phyloP scores from a whole-genome alignment of 2,888 invertebrate genomes.

The Stegana nigrithorax region DNA sequence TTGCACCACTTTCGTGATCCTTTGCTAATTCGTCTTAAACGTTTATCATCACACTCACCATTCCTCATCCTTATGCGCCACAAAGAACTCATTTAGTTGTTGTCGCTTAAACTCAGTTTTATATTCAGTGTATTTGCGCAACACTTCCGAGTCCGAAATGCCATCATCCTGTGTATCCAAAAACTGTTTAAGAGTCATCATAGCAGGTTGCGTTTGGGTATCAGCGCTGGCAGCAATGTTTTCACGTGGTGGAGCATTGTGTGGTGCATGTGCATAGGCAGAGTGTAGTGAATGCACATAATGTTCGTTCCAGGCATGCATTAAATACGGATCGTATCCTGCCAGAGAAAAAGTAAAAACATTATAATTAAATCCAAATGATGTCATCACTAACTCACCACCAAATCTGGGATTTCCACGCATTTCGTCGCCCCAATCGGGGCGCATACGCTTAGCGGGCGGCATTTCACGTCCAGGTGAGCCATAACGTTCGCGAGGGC shows the following conservation, averaged over 20 bases:
- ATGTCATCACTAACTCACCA: conserved; percentile 43
- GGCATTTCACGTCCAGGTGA: conserved; percentile 83
- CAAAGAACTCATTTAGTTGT: conserved; percentile 98
- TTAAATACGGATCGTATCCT: conserved; percentile 67
- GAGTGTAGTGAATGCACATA: conserved; percentile 65
- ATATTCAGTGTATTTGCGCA: conserved; percentile 97
- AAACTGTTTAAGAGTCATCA: conserved; percentile 98
- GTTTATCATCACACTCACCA: conserved; percentile 78
- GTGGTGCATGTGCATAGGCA: conserved; percentile 49
- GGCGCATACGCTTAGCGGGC: conserved; percentile 80
- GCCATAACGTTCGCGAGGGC: conserved; percentile 77
- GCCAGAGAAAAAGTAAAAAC: neutral
- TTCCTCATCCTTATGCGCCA: conserved; percentile 99
- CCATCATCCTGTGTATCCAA: conserved; percentile 96
- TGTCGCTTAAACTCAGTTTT: conserved; percentile 96
- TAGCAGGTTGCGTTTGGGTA: conserved; percentile 85
- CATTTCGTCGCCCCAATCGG: conserved; percentile 76
- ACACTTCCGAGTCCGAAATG: conserved; percentile 96
- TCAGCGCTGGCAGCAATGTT: conserved; percentile 53
- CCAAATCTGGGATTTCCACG: conserved; percentile 69
- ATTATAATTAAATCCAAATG: neutral
- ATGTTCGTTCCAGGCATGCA: conserved; percentile 67
- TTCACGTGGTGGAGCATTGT: conserved; percentile 50
- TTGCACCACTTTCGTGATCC: no score
- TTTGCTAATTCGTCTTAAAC: no score